These are phyloP conservation scores for Oncorhynchus clarkii DNA, from an alignment of 2,113 vertebrate genomes.

Conservation along the genomic window DNA sequence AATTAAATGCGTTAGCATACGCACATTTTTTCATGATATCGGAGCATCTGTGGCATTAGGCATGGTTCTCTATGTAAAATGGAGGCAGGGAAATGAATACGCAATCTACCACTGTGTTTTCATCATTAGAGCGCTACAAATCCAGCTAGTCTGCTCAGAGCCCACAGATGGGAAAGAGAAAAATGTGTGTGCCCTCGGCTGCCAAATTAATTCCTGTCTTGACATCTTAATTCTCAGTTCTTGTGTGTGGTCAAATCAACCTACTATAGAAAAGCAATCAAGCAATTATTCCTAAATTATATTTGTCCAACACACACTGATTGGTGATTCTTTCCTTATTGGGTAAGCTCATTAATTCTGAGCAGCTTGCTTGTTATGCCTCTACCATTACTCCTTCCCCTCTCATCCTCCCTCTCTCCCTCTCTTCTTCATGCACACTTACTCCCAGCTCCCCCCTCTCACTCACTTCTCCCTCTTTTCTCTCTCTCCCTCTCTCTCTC, in stretches of 20 bases:
- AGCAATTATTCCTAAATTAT: slow-evolving; percentile 99
- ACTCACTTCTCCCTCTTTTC: slow-evolving; percentile 47
- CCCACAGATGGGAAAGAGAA: slow-evolving; percentile 80
- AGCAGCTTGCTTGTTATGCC: slow-evolving; percentile 99
- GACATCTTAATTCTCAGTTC: slow-evolving; percentile 99
- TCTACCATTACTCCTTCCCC: slow-evolving; percentile 93
- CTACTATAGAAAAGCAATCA: slow-evolving; percentile 99
- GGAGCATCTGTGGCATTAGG: slow-evolving; percentile 79
- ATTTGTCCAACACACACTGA: slow-evolving; percentile 99
- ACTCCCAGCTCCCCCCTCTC: slow-evolving; percentile 43
- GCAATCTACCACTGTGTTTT: slow-evolving; percentile 88
- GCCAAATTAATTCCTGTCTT: slow-evolving; percentile 99
- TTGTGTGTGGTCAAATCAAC: slow-evolving; percentile 99
- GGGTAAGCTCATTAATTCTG: slow-evolving; percentile 99
- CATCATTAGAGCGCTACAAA: slow-evolving; percentile 85
- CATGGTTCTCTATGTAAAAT: slow-evolving; percentile 74
- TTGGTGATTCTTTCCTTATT: slow-evolving; percentile 99
- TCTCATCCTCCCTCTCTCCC: slow-evolving; percentile 30
- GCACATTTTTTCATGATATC: slow-evolving; percentile 72
- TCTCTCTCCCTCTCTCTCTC: slow-evolving; percentile 70
- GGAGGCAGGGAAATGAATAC: slow-evolving; percentile 80
- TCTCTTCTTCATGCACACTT: slow-evolving; percentile 65
- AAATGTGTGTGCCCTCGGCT: slow-evolving; percentile 94
- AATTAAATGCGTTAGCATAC: slow-evolving; percentile 79
- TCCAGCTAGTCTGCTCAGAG: slow-evolving; percentile 75